phyloP scores from a whole-genome alignment of 2,113 vertebrate genomes.

The Nerophis lumbriciformis region DNA sequence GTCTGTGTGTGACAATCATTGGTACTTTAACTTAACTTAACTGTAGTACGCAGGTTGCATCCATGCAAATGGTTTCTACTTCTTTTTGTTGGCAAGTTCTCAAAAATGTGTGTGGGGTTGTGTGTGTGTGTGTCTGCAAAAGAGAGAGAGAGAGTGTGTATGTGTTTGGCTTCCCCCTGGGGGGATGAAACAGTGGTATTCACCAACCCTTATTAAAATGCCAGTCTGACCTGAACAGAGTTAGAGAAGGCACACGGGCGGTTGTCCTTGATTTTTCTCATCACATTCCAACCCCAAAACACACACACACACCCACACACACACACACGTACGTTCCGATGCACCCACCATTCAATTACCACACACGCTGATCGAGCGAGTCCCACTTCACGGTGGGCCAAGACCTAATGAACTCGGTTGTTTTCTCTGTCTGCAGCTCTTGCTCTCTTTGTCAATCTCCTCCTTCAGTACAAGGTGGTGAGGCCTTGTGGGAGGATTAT shows the following conservation, averaged over 20 bases:
- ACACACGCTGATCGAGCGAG: conserved; percentile 2
- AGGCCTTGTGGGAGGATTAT: conserved; percentile 24
- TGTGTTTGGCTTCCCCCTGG: conserved; percentile 40
- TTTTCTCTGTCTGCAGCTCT: conserved; percentile 25
- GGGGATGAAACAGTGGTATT: conserved; percentile 73
- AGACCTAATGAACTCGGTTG: conserved; percentile 45
- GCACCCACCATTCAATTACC: conserved; percentile 29
- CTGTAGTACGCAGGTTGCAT: conserved; percentile 15
- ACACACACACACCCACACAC: conserved; percentile 4
- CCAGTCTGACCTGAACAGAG: conserved; percentile 67
- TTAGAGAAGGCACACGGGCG: conserved; percentile 49
- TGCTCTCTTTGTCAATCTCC: conserved; percentile 27
- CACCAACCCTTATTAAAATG: conserved; percentile 74
- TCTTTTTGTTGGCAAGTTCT: conserved; percentile 37
- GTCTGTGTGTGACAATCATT: too few relatives aligned
- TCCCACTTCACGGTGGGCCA: conserved; percentile 24
- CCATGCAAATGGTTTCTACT: conserved; percentile 28
- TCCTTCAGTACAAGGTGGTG: conserved; percentile 20
- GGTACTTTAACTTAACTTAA: too few relatives aligned
- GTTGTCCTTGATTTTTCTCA: conserved; percentile 62
- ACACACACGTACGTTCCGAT: conserved; percentile 1
- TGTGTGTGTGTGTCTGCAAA: conserved; percentile 31
- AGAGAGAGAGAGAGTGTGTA: conserved; percentile 14
- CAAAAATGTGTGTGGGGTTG: not conserved
- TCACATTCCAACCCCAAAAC: conserved; percentile 40